These are phyloP conservation scores for Forbesichthys papilliferus DNA, from an alignment of 2,113 vertebrate genomes.

Conservation along the genomic window DNA sequence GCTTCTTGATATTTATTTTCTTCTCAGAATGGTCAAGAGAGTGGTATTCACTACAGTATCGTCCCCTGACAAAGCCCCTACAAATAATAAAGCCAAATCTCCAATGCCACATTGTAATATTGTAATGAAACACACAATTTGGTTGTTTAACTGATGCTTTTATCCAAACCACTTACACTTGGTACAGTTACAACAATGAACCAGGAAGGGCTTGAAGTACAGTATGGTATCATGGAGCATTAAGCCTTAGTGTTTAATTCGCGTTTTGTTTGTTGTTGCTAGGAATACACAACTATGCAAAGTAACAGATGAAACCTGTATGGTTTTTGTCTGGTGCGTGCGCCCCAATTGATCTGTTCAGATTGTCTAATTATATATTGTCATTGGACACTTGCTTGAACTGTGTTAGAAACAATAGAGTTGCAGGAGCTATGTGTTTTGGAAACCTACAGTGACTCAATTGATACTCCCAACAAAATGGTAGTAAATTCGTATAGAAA, in stretches of 20 bases:
- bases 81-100: background rate
- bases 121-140: no score
- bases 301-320: slow-evolving; percentile 21
- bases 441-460: background rate
- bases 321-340: background rate
- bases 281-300: slow-evolving; percentile 48
- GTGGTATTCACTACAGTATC: slow-evolving; percentile 4
- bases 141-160: no score
- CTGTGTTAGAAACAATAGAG: background rate
- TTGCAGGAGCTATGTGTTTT: background rate
- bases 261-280: slow-evolving; percentile 2
- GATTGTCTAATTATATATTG: background rate
- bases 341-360: background rate
- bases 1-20: background rate
- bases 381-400: no score
- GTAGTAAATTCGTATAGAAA: background rate
- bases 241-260: slow-evolving; percentile 1
- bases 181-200: no score
- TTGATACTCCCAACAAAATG: background rate
- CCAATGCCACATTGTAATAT: background rate
- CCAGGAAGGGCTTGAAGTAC: no score
- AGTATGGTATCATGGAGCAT: background rate
- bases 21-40: background rate
- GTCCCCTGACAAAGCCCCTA: background rate
- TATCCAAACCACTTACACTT: no score